These are phyloP conservation scores for Agapornis canus DNA, from an alignment of 2,797 vertebrate species.

Conservation along the genomic window DNA sequence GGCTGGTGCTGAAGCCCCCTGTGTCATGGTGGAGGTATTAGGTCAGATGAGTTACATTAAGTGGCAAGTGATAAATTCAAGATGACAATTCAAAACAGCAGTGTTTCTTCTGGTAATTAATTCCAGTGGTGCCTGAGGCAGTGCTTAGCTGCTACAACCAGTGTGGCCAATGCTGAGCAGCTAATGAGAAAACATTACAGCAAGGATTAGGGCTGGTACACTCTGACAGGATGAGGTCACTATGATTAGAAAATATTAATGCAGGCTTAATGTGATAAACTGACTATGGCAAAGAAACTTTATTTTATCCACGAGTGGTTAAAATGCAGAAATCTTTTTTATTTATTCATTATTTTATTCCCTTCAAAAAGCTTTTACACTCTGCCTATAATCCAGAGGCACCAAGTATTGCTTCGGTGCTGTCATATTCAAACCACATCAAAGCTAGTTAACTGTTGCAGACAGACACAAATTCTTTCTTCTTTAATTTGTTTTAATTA, in stretches of 20 bases:
- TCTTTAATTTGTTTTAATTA: not conserved
- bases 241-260: slow-evolving; percentile 78
- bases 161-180: slow-evolving; percentile 88
- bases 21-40: slow-evolving; percentile 84
- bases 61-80: slow-evolving; percentile 98
- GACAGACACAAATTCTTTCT: not conserved
- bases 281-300: slow-evolving; percentile 67
- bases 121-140: slow-evolving; percentile 95
- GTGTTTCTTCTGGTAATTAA: slow-evolving; percentile 99
- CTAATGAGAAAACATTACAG: slow-evolving; percentile 96
- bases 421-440: not conserved
- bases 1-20: slow-evolving; percentile 78
- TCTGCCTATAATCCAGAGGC: not conserved
- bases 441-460: not conserved
- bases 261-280: slow-evolving; percentile 72
- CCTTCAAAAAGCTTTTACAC: not conserved
- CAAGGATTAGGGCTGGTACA: slow-evolving; percentile 84
- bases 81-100: slow-evolving; percentile 96
- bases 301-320: slow-evolving; percentile 55
- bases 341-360: not conserved
- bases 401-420: not conserved
- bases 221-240: slow-evolving; percentile 80
- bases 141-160: slow-evolving; percentile 81
- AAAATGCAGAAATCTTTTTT: slow-evolving; percentile 5
- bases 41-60: slow-evolving; percentile 97